phyloP scores from a whole-genome alignment of 2,888 invertebrate genomes.

The Flexamia atlantica region DNA sequence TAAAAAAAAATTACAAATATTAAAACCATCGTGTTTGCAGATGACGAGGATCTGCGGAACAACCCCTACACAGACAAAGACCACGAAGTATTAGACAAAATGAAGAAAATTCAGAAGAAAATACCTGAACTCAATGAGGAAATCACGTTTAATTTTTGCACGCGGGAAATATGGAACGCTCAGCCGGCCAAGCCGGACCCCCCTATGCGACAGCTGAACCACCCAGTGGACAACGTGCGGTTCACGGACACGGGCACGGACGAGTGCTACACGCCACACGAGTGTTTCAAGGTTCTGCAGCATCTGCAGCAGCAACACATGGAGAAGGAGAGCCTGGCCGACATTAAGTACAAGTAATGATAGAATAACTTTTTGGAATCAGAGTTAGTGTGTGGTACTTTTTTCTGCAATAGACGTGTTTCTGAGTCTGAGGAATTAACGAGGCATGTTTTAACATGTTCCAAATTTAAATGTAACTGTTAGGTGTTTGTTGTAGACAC shows the following conservation, averaged over 20 bases:
- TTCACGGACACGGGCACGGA: slow-evolving; percentile 13
- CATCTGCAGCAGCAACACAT: slow-evolving; percentile 14
- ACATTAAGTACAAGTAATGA: slow-evolving; percentile 39
- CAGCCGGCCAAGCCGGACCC: background rate
- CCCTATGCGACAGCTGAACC: background rate
- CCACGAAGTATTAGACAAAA: background rate
- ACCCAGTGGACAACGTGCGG: background rate
- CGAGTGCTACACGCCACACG: slow-evolving; percentile 21
- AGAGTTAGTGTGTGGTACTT: no score
- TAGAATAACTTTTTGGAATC: no score
- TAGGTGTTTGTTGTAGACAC: no score
- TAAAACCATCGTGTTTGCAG: no score
- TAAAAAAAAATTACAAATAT: no score
- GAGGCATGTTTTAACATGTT: no score
- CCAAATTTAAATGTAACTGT: no score
- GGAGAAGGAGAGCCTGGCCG: slow-evolving; percentile 18
- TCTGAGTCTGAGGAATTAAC: no score
- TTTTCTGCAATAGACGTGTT: no score
- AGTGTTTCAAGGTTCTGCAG: slow-evolving; percentile 11
- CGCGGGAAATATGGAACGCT: background rate
- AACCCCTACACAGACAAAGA: background rate
- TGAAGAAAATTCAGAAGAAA: background rate
- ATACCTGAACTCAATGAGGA: background rate
- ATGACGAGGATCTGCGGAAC: background rate
- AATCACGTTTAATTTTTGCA: background rate